phyloP scores from a whole-genome alignment of 1,140 invertebrate genomes.

The Metaphire vulgaris region DNA sequence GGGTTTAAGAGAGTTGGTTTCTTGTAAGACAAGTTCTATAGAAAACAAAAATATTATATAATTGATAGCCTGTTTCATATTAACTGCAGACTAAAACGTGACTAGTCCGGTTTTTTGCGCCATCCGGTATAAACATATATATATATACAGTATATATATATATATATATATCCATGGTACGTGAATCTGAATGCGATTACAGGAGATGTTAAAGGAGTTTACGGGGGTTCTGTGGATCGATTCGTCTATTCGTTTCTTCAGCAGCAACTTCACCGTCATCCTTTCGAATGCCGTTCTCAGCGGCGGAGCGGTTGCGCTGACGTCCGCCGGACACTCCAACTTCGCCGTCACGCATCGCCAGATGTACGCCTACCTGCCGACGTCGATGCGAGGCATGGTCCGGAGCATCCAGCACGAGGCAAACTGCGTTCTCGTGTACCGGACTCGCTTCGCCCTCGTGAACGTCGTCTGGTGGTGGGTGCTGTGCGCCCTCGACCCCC shows the following conservation, averaged over 20 bases:
- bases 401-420: neutral
- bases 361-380: neutral
- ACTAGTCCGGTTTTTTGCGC: too few relatives aligned
- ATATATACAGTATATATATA: too few relatives aligned
- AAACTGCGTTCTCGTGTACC: slow-evolving; percentile 1
- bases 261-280: slow-evolving; percentile 2
- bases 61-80: too few relatives aligned
- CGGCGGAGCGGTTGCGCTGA: neutral
- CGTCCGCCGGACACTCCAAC: slow-evolving; percentile 10
- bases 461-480: slow-evolving; percentile 31
- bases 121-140: too few relatives aligned
- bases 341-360: slow-evolving; percentile 11
- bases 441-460: slow-evolving; percentile 29
- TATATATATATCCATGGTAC: too few relatives aligned
- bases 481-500: slow-evolving; percentile 27
- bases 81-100: too few relatives aligned
- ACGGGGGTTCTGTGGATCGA: slow-evolving; percentile 14
- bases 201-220: slow-evolving; percentile 10
- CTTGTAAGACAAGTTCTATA: too few relatives aligned
- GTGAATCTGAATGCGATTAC: too few relatives aligned
- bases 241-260: neutral
- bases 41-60: too few relatives aligned
- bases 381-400: neutral
- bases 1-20: too few relatives aligned
- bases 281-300: neutral